Percentiles rank a stretch among this genome's conserved stretches.
phyloP scores from a whole-genome alignment of 2,888 invertebrate species.

The Hydrotaea diabolus region DNA sequence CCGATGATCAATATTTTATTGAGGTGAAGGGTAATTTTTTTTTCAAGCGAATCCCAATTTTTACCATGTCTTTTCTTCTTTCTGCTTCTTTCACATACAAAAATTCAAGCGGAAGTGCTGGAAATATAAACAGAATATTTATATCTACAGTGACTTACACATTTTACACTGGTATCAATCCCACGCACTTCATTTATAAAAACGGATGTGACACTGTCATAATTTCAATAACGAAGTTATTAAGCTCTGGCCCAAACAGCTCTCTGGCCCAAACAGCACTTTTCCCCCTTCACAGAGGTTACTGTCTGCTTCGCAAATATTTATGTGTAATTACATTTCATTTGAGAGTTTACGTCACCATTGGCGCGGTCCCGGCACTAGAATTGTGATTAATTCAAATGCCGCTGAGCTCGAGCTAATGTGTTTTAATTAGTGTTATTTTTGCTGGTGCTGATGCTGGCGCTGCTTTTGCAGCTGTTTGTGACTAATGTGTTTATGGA shows the following conservation, averaged over 20 bases:
- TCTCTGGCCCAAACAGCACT: not conserved
- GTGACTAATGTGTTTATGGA: conserved; percentile 33
- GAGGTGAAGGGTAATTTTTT: no score
- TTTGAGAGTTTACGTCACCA: not conserved
- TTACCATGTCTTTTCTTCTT: no score
- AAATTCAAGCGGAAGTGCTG: not conserved
- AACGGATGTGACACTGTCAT: not conserved
- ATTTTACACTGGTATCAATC: not conserved
- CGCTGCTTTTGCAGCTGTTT: conserved; percentile 15
- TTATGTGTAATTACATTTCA: not conserved
- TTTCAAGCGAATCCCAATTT: no score
- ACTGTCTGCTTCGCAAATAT: not conserved
- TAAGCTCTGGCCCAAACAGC: not conserved
- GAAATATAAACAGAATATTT: not conserved
- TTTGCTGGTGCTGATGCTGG: not conserved
- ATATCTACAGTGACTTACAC: not conserved
- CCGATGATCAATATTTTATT: no score
- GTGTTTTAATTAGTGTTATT: conserved; percentile 5
- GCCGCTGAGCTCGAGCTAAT: conserved; percentile 12
- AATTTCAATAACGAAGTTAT: not conserved
- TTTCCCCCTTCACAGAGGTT: not conserved
- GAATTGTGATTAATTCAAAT: not conserved
- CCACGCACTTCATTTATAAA: not conserved
- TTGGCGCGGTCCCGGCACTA: not conserved
- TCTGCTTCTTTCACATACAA: no score